phyloP scores from a whole-genome alignment of 53 echinoderm and acorn worm species.

The Actinopyga echinites region DNA sequence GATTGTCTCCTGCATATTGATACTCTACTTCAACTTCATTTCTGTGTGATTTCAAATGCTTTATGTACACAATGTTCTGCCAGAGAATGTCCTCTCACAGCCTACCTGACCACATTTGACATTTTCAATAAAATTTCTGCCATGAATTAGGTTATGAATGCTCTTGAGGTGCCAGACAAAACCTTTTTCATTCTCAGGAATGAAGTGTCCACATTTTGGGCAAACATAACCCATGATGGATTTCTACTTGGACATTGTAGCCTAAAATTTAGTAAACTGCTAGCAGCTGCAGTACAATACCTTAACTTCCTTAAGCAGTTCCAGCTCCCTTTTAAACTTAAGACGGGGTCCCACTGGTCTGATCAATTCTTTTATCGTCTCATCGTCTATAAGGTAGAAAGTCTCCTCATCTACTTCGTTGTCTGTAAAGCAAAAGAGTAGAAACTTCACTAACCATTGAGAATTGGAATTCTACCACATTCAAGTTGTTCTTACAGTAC shows the following conservation, averaged over 20 bases:
- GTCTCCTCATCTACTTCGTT: slow-evolving; percentile 20
- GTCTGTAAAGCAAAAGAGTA: not conserved
- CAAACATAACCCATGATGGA: slow-evolving; percentile 57
- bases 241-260: not conserved
- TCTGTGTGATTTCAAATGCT: slow-evolving; percentile 5
- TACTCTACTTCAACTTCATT: not conserved
- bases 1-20: not conserved
- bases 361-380: slow-evolving; percentile 3
- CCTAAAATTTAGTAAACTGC: slow-evolving; percentile 1
- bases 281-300: slow-evolving; percentile 4
- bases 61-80: slow-evolving; percentile 13
- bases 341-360: slow-evolving; percentile 11
- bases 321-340: slow-evolving; percentile 9
- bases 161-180: slow-evolving; percentile 57
- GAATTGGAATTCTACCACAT: not conserved
- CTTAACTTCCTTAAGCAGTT: slow-evolving; percentile 7
- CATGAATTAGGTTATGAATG: slow-evolving; percentile 40
- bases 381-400: slow-evolving; percentile 8
- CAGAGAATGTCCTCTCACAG: slow-evolving; percentile 34
- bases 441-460: not conserved
- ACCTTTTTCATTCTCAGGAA: slow-evolving; percentile 40
- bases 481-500: too few relatives aligned
- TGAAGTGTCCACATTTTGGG: slow-evolving; percentile 48
- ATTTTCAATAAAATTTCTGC: slow-evolving; percentile 18
- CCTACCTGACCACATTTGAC: slow-evolving; percentile 33